A percentile compares a stretch with the other conserved stretches of the same genome.
Evolutionary conservation across 2,888 invertebrate genomes (phyloP).

Genomic region (Orthonychiurus folsomi): DNA sequence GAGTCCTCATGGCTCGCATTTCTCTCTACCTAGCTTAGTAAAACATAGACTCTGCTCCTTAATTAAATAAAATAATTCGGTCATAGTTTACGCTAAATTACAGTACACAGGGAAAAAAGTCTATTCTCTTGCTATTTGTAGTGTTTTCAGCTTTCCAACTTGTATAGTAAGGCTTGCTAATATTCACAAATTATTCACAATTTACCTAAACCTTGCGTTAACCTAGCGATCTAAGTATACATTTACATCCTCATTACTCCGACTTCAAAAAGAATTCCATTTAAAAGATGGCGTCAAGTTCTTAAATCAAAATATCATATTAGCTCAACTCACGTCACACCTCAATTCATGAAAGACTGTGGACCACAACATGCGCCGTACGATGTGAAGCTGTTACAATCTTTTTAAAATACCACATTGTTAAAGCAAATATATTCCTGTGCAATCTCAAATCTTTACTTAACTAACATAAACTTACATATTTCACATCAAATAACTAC

Average conservation of each 20-base stretch:
- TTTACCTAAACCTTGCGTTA: too few relatives aligned
- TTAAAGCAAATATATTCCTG: too few relatives aligned
- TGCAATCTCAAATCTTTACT: too few relatives aligned
- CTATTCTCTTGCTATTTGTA: neutral
- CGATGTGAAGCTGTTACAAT: too few relatives aligned
- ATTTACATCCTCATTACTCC: too few relatives aligned
- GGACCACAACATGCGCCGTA: neutral
- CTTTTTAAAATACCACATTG: too few relatives aligned
- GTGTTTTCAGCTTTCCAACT: too few relatives aligned
- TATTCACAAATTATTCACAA: too few relatives aligned
- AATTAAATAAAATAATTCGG: neutral
- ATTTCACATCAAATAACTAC: too few relatives aligned
- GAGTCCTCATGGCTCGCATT: neutral
- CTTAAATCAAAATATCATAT: neutral
- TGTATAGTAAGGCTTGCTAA: too few relatives aligned
- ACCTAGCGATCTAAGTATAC: too few relatives aligned
- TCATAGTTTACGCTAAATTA: neutral
- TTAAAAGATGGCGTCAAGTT: neutral
- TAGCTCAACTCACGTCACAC: neutral
- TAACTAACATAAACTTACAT: neutral
- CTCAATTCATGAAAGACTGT: neutral
- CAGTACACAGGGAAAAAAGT: neutral
- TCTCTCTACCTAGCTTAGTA: neutral
- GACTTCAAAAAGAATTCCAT: too few relatives aligned
- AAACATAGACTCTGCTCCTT: neutral